Base-by-base conservation (phyloP, 2,797 vertebrate species). In the Naso thynnoides region DNA sequence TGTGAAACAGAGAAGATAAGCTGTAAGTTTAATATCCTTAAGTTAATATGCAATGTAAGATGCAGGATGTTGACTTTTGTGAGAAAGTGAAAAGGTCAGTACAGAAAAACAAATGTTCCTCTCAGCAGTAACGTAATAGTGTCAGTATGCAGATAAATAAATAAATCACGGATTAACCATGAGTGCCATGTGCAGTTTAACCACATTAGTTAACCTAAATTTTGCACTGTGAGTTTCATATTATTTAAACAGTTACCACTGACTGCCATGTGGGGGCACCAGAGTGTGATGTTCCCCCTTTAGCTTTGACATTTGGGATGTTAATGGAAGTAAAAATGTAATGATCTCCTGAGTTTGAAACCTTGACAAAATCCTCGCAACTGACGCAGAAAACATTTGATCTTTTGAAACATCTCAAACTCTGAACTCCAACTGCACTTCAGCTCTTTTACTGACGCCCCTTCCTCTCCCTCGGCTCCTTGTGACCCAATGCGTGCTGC, bases 401-500 rank as follows among this genome's bases (percentile, higher is more conserved):
- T 68, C 44, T 78, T 53, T 73, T 19, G 6, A 73, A 75, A 67
- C 2, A 19, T 59, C 31, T 62, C n/a, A 48, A 60, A 70, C 33
- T 57, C 23, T 76, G 62, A 83, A 78, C 38, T 62, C 74, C 79
- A 81, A 50, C 36, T 29, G 23, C 53, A 74, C 66, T 83, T 65
- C 50, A 76, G 48, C 59, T 72, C 38, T 23, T 78, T 81, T 53
- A 61, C 67, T 42, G 36, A 56, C 62, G 39, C 39, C 63, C 73
- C 78, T 69, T 61, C 61, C 67, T 53, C 76, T 80, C 83, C 76
- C 59, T 80, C 45, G 24, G 69, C 77, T 80, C 59, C 81, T 49
- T 72, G 61, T 82, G 64, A 74, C 59, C 73, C 78, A 62, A 75
- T 74, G 81, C 83, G 82, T 80, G 82, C 65, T 69, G 36, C 78